Evolutionary conservation across 1,140 invertebrate genomes (phyloP), one percentile per base, ranked within the genome.

Genomic region (Drosophila auraria): DNA sequence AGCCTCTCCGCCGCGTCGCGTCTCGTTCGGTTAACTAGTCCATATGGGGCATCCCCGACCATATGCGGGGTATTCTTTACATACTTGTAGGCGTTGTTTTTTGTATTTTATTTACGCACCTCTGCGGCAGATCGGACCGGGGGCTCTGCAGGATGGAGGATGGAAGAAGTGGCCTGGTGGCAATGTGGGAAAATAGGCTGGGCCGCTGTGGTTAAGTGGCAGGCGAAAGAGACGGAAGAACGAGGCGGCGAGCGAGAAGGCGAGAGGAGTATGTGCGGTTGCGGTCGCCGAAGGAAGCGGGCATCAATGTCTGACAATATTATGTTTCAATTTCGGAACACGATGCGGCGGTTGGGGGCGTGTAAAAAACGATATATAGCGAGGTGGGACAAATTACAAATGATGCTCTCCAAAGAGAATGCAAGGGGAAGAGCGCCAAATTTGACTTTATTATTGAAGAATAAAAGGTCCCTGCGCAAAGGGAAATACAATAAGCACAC

Each of bases 281-380:
- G 84, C 84, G 84, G 84, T 84, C 80, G 56, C 66, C 49, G 70
- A 78, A 90, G 86, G 86, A 89, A 89, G 68, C 87, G 84, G 84
- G 86, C 81, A 83, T 84, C 84, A 89, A 90, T 89, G 84, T 89
- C 84, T 90, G 86, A 82, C 82, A 90, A 89, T 89, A 89, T 89
- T 89, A 82, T 89, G 84, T 89, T 89, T 87, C 86, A 87, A 87
- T 87, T 87, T 89, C 69, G 63, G 60, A 65, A 58, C 64, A 71
- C 60, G 74, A 56, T 38, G 57, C n/a, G 23, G 59, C 36, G 17
- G 17, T 36, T 25, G 60, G 68, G 47, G 42, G 45, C 15, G 40
- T 25, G 57, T 33, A 68, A 53, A 71, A 71, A 71, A 57, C 49
- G 64, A 71, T 49, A 71, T 56, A 69, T 30, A 66, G 42, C 6